Evolutionary conservation across 2,113 vertebrate genomes (phyloP).

Genomic region (Pluvianellus socialis): DNA sequence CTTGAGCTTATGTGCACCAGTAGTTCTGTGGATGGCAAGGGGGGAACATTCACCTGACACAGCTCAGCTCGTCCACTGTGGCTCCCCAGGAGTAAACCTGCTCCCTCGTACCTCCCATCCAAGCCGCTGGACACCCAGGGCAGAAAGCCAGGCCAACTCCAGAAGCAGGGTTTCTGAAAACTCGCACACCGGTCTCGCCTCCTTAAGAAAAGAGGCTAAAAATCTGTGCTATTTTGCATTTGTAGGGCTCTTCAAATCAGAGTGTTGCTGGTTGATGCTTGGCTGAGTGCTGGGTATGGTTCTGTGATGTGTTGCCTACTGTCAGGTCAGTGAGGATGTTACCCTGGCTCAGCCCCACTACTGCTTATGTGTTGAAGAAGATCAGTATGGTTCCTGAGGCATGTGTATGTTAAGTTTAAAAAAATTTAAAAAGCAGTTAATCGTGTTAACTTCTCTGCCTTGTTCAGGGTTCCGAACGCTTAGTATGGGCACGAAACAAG

Average conservation of each 20-base stretch:
- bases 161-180: background rate
- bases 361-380: background rate
- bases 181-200: background rate
- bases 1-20: background rate
- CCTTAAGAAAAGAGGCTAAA: background rate
- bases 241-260: background rate
- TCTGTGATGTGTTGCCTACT: background rate
- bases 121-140: background rate
- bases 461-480: background rate
- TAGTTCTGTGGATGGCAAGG: background rate
- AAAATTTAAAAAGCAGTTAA: fast-evolving
- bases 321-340: background rate
- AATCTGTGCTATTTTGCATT: background rate
- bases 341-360: background rate
- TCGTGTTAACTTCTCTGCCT: background rate
- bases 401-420: background rate
- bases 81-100: background rate
- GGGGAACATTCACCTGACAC: background rate
- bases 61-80: background rate
- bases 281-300: background rate
- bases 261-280: background rate
- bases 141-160: background rate
- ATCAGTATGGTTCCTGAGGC: background rate
- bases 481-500: background rate
- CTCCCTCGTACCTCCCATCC: background rate